Percentiles rank a stretch among this genome's conserved stretches.
These are phyloP conservation scores for Ephestia elutella DNA, from an alignment of 1,140 invertebrate species.

Conservation along the genomic window DNA sequence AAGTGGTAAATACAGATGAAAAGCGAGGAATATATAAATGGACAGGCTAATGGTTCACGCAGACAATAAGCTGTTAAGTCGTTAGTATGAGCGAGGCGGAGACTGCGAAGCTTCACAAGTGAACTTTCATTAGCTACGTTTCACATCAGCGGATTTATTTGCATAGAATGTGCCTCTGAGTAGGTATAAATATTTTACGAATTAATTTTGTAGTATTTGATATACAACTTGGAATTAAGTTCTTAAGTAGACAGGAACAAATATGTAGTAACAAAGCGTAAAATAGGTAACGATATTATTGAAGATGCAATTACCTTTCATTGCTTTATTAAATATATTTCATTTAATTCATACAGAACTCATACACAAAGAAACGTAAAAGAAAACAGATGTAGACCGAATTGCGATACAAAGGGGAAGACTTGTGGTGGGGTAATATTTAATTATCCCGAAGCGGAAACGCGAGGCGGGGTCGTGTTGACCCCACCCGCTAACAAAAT, in stretches of 20 bases:
- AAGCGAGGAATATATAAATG: background rate
- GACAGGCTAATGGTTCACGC: background rate
- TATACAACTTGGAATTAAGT: no score
- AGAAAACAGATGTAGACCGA: conserved; percentile 20
- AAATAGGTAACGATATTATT: no score
- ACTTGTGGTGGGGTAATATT: conserved; percentile 63
- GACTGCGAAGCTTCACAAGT: background rate
- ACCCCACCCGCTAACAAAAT: conserved; percentile 69
- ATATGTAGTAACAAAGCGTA: no score
- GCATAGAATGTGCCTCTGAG: no score
- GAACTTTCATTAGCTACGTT: background rate
- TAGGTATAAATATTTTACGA: no score
- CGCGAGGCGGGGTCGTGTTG: conserved; percentile 64
- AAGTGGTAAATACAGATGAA: background rate
- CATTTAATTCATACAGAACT: background rate
- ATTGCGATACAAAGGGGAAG: conserved; percentile 51
- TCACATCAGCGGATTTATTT: background rate
- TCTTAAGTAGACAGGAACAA: no score
- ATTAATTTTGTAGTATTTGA: no score
- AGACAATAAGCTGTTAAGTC: conserved; percentile 4
- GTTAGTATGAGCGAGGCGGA: background rate
- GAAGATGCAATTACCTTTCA: no score
- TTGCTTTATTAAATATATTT: conserved; percentile 2
- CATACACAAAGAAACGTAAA: background rate
- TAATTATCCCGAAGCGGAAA: conserved; percentile 69